phyloP scores from a whole-genome alignment of 2,797 vertebrate species.

The Selene dorsalis region DNA sequence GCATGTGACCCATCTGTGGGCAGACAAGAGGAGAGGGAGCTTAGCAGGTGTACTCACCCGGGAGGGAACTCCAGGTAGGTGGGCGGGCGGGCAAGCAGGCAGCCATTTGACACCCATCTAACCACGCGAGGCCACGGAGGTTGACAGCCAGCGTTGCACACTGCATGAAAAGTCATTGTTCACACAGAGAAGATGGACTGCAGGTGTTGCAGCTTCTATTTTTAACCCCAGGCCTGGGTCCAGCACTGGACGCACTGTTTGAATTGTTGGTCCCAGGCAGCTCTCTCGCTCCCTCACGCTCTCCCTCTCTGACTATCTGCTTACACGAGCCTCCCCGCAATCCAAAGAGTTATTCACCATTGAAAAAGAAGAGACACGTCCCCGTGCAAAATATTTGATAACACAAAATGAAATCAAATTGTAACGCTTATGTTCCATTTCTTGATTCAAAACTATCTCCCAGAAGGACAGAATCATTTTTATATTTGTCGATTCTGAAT shows the following conservation, averaged over 20 bases:
- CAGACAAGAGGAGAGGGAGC: background rate
- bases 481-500: constrained; percentile 4
- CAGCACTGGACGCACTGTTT: constrained; percentile 39
- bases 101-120: constrained; percentile 75
- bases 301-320: background rate
- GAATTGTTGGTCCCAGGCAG: constrained; percentile 18
- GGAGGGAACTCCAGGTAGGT: constrained; percentile 56
- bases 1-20: constrained; percentile 59
- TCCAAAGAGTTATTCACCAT: constrained; percentile 16
- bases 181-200: constrained; percentile 69
- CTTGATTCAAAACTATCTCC: constrained; percentile 6
- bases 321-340: constrained; percentile 1
- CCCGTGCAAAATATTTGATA: background rate
- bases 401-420: constrained; percentile 5
- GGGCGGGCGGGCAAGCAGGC: constrained; percentile 36
- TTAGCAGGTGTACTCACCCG: constrained; percentile 55
- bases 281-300: too few species aligned
- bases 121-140: constrained; percentile 58
- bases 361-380: background rate
- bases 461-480: constrained; percentile 12
- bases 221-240: constrained; percentile 63
- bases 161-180: constrained; percentile 66
- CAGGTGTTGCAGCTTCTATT: constrained; percentile 70
- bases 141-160: constrained; percentile 67
- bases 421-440: background rate